phyloP scores from a whole-genome alignment of 2,113 vertebrate species.

The Otocyon megalotis region DNA sequence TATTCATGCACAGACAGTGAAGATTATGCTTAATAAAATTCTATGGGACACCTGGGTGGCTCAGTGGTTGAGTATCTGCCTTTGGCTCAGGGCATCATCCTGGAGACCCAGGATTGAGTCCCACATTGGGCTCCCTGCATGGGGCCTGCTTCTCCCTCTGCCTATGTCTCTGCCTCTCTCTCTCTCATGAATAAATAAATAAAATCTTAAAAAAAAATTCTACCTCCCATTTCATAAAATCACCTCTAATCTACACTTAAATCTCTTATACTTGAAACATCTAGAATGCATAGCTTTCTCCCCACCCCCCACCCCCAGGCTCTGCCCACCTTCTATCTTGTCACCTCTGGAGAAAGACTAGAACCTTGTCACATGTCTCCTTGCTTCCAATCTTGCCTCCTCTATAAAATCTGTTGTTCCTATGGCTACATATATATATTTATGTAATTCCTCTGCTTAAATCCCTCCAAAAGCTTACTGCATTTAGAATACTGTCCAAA shows the following conservation, averaged over 20 bases:
- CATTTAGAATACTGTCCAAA: conserved; percentile 54
- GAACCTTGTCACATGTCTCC: neutral
- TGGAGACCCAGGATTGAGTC: neutral
- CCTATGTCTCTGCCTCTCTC: neutral
- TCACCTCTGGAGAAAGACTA: conserved; percentile 22
- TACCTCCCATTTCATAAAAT: conserved; percentile 40
- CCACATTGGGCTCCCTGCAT: neutral
- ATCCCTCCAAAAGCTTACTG: neutral
- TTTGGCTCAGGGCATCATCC: neutral
- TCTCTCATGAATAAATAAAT: neutral
- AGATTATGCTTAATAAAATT: neutral
- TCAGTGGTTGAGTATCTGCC: neutral
- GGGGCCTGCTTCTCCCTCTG: neutral
- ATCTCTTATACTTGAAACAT: neutral
- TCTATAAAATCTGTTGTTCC: conserved; percentile 18
- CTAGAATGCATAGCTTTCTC: neutral
- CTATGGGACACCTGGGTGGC: neutral
- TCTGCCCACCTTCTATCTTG: neutral
- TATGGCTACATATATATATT: neutral
- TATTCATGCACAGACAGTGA: conserved; percentile 11
- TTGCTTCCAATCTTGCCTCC: conserved; percentile 12
- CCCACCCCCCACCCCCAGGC: neutral
- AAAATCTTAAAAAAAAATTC: neutral
- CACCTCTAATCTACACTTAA: neutral
- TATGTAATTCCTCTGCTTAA: neutral